Conservation (phyloP, 2,113 vertebrate species). For the Calidris pugnax region DNA sequence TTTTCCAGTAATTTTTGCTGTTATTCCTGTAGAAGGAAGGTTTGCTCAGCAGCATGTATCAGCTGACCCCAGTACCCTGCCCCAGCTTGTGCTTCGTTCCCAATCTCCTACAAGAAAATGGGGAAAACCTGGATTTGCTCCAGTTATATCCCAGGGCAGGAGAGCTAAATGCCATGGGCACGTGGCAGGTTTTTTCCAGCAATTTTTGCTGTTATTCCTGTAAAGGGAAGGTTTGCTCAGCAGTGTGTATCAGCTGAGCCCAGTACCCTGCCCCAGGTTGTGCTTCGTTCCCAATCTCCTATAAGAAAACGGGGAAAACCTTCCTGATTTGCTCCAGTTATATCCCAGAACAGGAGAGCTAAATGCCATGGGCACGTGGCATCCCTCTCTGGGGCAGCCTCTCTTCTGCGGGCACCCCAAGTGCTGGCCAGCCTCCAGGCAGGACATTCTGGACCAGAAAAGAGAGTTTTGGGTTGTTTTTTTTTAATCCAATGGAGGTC, state of each 20-base stretch:
- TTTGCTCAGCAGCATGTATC: background rate
- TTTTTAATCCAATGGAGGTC: background rate
- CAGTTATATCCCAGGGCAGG: background rate
- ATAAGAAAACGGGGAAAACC: background rate
- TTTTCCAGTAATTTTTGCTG: background rate
- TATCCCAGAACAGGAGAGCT: background rate
- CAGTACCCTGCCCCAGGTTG: background rate
- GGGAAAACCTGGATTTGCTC: background rate
- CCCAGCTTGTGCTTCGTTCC: background rate
- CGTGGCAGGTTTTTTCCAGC: background rate
- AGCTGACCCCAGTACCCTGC: accelerated
- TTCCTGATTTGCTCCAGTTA: background rate
- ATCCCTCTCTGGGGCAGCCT: background rate
- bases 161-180: background rate
- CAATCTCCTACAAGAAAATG: background rate
- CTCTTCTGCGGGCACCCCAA: background rate
- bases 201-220: background rate
- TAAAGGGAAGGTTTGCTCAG: background rate
- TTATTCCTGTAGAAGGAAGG: background rate
- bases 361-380: background rate
- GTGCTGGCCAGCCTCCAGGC: background rate
- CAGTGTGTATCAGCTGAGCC: accelerated
- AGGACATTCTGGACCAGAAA: background rate
- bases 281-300: background rate
- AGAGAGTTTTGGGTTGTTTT: accelerated